Evolutionary conservation across 2,888 invertebrate genomes (phyloP).

Genomic region (Pollenia labialis): DNA sequence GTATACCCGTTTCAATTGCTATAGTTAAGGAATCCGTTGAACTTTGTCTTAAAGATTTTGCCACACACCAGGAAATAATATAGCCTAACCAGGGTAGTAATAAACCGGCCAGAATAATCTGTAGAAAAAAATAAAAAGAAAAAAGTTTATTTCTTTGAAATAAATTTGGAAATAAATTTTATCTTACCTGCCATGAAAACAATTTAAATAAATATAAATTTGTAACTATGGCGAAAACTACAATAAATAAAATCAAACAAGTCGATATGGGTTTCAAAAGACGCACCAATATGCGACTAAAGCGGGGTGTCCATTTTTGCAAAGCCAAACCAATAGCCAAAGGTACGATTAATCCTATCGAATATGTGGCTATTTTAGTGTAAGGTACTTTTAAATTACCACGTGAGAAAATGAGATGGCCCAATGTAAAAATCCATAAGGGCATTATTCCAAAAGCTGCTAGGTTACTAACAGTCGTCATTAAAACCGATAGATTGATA

Average conservation of each 20-base stretch:
- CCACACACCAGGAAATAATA: constrained; percentile 87
- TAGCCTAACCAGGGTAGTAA: constrained; percentile 94
- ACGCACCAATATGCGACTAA: constrained; percentile 89
- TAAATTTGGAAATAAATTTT: background rate
- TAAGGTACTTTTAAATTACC: constrained; percentile 92
- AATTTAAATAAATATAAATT: constrained; percentile 95
- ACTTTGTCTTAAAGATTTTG: constrained; percentile 87
- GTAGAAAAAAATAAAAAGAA: constrained; percentile 78
- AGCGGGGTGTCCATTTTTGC: constrained; percentile 88
- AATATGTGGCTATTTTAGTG: constrained; percentile 89
- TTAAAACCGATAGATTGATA: constrained; percentile 95
- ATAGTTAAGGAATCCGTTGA: constrained; percentile 92
- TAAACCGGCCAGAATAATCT: constrained; percentile 92
- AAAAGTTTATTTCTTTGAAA: constrained; percentile 1
- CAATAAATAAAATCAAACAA: constrained; percentile 91
- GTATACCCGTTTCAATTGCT: constrained; percentile 95
- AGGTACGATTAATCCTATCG: constrained; percentile 91
- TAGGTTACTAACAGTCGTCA: constrained; percentile 96
- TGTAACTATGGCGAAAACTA: constrained; percentile 94
- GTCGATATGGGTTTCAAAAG: constrained; percentile 94
- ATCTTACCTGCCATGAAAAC: constrained; percentile 93
- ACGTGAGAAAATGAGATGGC: constrained; percentile 89
- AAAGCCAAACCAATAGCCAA: constrained; percentile 87
- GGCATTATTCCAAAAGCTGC: constrained; percentile 97
- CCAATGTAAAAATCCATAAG: constrained; percentile 95